Evolutionary conservation across 2,113 vertebrate species (phyloP), one percentile per base, ranked within the genome.

Genomic region (Parus major): DNA sequence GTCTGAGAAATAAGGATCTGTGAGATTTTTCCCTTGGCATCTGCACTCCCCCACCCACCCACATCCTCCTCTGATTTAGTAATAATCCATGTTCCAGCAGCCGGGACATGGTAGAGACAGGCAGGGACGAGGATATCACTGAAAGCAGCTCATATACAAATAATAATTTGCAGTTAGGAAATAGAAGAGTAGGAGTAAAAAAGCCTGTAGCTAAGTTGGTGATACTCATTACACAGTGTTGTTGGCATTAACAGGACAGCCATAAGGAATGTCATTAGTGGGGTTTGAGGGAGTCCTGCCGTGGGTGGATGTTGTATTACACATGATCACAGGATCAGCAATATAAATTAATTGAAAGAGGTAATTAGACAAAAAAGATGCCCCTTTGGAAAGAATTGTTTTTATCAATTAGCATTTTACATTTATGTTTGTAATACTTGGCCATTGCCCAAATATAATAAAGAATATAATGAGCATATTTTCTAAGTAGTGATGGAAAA

Each of bases 391-490:
- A 95, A 94, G 61, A 94, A 71, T 75, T 68, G 52, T 41, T 72
- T 95, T 86, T 92, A 93, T 90, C 91, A 92, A 85, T 94, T 95
- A 94, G 19, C 42, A 35, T 91, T 96, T 90, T 82, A 91, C 73
- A 72, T 90, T 82, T 91, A 73, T 79, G 50, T 91, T 89, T 95
- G 52, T 73, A 79, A 76, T 90, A 65, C 82, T 95, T 95, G 87
- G 89, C 75, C 16, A n/a, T 82, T 82, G 50, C 39, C 84, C 84
- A 96, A 76, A 82, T 66, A 50, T 88, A 80, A 91, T 80, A 87
- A 64, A 95, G n/a, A 91, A 87, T 90, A 85, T 88, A 92, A 89
- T 39, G 33, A 92, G n/a, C 46, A 22, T 82, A 36, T 95, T 92
- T 90, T 79, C 46, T 63, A 87, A 94, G 83, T 39, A 70, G 50